Evolutionary conservation across 2,113 vertebrate species (phyloP).

Genomic region (Sula dactylatra): DNA sequence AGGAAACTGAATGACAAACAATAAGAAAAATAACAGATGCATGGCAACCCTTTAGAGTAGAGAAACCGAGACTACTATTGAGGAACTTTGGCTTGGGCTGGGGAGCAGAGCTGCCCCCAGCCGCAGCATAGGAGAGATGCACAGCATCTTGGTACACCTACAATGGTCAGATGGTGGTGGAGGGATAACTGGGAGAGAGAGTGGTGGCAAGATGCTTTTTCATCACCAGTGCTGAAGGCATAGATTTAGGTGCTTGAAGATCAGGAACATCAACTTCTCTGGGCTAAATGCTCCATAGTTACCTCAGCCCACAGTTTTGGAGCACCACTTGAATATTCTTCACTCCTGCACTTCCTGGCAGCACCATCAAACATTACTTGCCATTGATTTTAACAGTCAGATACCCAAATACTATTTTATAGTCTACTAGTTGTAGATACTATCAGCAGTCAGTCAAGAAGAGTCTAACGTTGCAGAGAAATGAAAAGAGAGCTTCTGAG

Average conservation of each 20-base stretch:
- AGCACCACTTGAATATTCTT: neutral
- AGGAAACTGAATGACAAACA: neutral
- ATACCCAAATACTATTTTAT: neutral
- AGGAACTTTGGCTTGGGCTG: neutral
- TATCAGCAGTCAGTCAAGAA: neutral
- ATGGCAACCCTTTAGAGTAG: neutral
- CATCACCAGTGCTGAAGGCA: neutral
- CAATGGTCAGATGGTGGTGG: neutral
- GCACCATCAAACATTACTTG: neutral
- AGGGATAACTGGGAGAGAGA: neutral
- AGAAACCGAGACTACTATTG: neutral
- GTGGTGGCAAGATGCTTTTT: neutral
- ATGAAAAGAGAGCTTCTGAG: neutral
- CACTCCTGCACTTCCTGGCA: neutral
- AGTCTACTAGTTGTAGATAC: neutral
- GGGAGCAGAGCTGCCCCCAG: neutral
- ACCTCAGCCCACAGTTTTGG: neutral
- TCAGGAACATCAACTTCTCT: neutral
- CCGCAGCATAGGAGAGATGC: neutral
- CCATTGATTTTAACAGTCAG: neutral
- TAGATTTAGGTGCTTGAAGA: neutral
- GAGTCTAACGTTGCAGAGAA: neutral
- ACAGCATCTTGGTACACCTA: neutral
- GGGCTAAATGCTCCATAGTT: neutral
- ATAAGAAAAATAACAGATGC: neutral